phyloP scores from a whole-genome alignment of 2,113 vertebrate genomes.

The Phalacrocorax brasilianus region DNA sequence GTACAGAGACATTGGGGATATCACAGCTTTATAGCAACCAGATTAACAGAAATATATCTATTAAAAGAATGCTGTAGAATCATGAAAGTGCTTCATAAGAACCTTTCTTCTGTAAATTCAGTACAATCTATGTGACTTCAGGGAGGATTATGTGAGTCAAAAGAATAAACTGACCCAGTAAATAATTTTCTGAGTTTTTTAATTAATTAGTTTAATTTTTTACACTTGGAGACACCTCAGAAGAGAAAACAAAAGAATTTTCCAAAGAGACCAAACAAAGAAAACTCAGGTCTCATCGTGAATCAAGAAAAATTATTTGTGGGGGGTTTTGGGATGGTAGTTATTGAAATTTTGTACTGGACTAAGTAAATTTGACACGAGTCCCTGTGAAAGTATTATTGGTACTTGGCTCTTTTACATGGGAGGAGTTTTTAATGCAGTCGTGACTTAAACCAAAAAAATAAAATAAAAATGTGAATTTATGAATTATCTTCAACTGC shows the following conservation, averaged over 20 bases:
- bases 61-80: background rate
- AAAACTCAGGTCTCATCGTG: background rate
- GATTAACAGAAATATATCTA: background rate
- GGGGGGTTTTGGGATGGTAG: background rate
- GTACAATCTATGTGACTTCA: background rate
- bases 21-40: background rate
- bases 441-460: background rate
- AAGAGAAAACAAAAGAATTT: background rate
- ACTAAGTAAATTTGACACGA: accelerated
- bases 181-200: background rate
- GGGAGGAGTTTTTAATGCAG: background rate
- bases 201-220: background rate
- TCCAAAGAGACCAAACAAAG: background rate
- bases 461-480: background rate
- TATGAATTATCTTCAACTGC: background rate
- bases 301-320: background rate
- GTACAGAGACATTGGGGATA: background rate
- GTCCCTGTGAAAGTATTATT: background rate
- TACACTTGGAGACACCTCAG: background rate
- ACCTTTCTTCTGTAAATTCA: background rate
- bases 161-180: background rate
- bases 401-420: background rate
- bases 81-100: background rate
- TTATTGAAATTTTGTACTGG: background rate
- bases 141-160: background rate